Evolutionary conservation across 2,113 vertebrate genomes (phyloP), one percentile per base, ranked within the genome.

Genomic region (Merops nubicus): DNA sequence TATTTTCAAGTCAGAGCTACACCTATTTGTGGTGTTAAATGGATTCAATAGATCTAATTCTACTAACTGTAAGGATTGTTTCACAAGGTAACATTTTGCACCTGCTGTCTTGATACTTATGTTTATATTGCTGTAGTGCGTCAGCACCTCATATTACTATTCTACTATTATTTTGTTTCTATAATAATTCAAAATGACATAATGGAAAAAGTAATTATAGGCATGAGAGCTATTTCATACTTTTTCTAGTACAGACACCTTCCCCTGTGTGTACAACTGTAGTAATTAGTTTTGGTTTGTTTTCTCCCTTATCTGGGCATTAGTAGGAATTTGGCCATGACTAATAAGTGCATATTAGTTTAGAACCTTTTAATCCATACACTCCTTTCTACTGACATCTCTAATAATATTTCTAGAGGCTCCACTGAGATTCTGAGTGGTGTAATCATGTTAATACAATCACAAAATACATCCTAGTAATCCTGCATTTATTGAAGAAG

Each of bases 281-380:
- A 84, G 40, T 91, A 96, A 97, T 96, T 94, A 92, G 48, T 92
- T 91, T 78, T 70, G 65, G 38, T 92, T 96, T 94, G 60, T 87
- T 91, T 95, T 93, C 45, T 85, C 5, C 15, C 29, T 60, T 80
- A 34, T 82, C 68, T 88, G 76, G 82, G 90, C 89, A n/a, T 47
- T 81, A 82, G 64, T 13, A 95, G 51, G 86, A 88, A 86, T 91
- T 88, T 93, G 56, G 33, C 76, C 81, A 73, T 90, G 96, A 91
- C 91, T 96, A 96, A 96, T 96, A 95, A 96, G 69, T 85, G 65
- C 38, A 59, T 86, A 94, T 96, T 97, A 94, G 74, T 94, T 97
- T 91, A 94, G 85, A 93, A 94, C 60, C 77, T 95, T 95, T 96
- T 92, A 97, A 96, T 95, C 73, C 79, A 62, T 28, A 70, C 20